phyloP scores from a whole-genome alignment of 37 sponge, comb jelly and placozoan genomes.

The Mnemiopsis leidyi region DNA sequence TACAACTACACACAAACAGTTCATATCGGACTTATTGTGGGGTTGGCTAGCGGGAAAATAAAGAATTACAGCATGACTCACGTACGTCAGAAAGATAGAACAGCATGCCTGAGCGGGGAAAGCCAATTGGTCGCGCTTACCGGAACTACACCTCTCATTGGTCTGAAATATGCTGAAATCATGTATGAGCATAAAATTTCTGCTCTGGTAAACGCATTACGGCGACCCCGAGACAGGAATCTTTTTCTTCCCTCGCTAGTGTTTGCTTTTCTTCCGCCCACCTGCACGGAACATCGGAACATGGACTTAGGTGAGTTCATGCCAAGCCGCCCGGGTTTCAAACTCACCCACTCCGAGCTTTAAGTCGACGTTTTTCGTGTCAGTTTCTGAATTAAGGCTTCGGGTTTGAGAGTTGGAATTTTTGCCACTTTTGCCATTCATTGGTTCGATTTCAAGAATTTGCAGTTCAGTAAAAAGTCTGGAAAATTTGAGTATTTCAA shows the following conservation, averaged over 20 bases:
- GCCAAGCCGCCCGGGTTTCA: not conserved
- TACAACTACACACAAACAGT: not conserved
- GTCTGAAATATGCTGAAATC: not conserved
- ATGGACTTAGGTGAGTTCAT: not conserved
- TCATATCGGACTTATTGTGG: not conserved
- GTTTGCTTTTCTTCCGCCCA: not conserved
- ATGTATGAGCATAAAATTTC: not conserved
- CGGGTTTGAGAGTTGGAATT: no score
- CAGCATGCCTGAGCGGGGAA: not conserved
- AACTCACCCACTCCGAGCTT: no score
- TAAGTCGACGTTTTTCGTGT: no score
- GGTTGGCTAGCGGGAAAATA: not conserved
- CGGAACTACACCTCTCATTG: not conserved
- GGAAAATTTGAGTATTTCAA: not conserved
- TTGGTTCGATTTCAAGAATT: no score
- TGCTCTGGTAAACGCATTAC: not conserved
- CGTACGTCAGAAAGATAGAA: not conserved
- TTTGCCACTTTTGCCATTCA: no score
- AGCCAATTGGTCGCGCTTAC: not conserved
- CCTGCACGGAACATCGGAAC: not conserved
- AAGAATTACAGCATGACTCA: not conserved
- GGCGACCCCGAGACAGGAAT: not conserved
- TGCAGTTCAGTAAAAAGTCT: no score
- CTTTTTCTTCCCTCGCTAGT: not conserved
- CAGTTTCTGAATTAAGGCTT: no score